A percentile compares a stretch with the other conserved stretches of the same genome.
These are phyloP conservation scores for Chalcis sispes DNA, from an alignment of 2,888 invertebrate genomes.

Conservation along the genomic window DNA sequence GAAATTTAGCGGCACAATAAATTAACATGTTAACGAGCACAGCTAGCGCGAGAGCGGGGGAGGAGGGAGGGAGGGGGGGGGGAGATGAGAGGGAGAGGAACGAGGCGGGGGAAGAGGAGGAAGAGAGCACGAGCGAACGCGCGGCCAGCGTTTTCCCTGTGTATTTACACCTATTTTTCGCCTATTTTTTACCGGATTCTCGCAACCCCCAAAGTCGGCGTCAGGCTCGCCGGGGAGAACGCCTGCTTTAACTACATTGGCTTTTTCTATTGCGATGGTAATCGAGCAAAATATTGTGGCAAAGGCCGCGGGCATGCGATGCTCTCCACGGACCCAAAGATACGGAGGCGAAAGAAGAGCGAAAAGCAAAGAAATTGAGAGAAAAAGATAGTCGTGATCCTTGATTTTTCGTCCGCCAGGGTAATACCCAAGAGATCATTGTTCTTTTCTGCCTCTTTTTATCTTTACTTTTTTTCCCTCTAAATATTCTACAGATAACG, in stretches of 20 bases:
- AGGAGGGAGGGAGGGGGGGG: slow-evolving; percentile 13
- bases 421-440: slow-evolving; percentile 67
- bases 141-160: slow-evolving; percentile 34
- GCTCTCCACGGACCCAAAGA: slow-evolving; percentile 62
- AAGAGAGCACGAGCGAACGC: background rate
- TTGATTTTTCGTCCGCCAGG: slow-evolving; percentile 67
- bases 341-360: background rate
- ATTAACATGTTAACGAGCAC: slow-evolving; percentile 74
- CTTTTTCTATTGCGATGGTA: slow-evolving; percentile 71
- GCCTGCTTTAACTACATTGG: no score
- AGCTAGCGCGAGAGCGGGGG: slow-evolving; percentile 42
- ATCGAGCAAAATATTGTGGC: slow-evolving; percentile 75
- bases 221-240: slow-evolving; percentile 34
- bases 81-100: slow-evolving; percentile 24
- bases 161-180: slow-evolving; percentile 50
- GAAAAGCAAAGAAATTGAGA: slow-evolving; percentile 1
- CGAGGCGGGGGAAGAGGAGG: slow-evolving; percentile 28
- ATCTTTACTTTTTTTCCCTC: slow-evolving; percentile 56
- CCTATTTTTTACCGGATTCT: slow-evolving; percentile 27
- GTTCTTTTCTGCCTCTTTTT: slow-evolving; percentile 60
- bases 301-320: slow-evolving; percentile 61
- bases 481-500: no score
- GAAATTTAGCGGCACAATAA: slow-evolving; percentile 73
- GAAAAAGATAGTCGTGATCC: slow-evolving; percentile 62
- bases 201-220: slow-evolving; percentile 37